Conservation (phyloP, 2,797 vertebrate genomes). For the Sparus aurata region DNA sequence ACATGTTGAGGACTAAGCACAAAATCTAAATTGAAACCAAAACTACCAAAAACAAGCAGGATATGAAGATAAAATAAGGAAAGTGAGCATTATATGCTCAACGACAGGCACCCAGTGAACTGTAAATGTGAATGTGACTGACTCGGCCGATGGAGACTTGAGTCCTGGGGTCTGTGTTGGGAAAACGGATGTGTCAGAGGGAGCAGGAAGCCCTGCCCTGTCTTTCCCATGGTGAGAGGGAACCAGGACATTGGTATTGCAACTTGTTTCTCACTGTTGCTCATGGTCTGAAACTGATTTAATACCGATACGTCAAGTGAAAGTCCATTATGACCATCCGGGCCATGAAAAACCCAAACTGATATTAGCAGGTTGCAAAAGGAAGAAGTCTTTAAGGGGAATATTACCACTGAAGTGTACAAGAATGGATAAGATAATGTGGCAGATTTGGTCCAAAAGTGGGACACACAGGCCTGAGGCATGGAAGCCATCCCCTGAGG, state of each 20-base stretch:
- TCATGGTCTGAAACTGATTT: constrained; percentile 19
- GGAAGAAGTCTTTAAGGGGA: neutral
- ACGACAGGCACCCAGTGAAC: constrained; percentile 12
- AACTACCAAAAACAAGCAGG: constrained; percentile 7
- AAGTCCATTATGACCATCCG: constrained; percentile 8
- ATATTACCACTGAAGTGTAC: neutral
- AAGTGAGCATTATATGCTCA: constrained; percentile 19
- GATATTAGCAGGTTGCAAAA: neutral
- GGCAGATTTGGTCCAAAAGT: constrained; percentile 54
- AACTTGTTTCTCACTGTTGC: constrained; percentile 31
- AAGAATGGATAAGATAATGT: constrained; percentile 27
- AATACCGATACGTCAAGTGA: constrained; percentile 33
- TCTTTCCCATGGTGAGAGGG: constrained; percentile 81
- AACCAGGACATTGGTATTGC: constrained; percentile 62
- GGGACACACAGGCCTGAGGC: constrained; percentile 62
- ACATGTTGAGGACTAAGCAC: neutral
- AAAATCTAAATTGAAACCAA: neutral
- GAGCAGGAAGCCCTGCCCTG: constrained; percentile 86
- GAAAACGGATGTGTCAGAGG: constrained; percentile 85
- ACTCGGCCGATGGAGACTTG: constrained; percentile 64
- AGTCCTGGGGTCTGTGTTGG: constrained; percentile 74
- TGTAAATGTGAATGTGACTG: constrained; percentile 22
- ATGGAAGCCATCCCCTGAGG: constrained; percentile 57
- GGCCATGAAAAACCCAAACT: neutral
- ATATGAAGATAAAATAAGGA: constrained; percentile 39